These are phyloP conservation scores for Calameuta pallipes DNA, from an alignment of 2,888 invertebrate genomes.

Conservation along the genomic window DNA sequence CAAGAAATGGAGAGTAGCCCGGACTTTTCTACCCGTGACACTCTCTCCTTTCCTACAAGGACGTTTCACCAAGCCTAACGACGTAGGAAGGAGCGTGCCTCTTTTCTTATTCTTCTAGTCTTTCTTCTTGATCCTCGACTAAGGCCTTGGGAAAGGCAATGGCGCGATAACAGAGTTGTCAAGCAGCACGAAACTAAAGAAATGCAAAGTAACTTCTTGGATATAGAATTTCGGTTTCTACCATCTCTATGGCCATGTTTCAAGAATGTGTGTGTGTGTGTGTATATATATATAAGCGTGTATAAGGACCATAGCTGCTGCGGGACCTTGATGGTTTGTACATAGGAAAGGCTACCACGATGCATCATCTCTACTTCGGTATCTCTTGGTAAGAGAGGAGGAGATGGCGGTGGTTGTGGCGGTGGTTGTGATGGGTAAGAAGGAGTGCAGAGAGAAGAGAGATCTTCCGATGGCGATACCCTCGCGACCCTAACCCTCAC, in stretches of 20 bases:
- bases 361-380: slow-evolving; percentile 48
- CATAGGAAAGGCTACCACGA: slow-evolving; percentile 30
- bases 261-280: background rate
- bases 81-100: background rate
- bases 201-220: slow-evolving; percentile 4
- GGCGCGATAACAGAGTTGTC: slow-evolving; percentile 6
- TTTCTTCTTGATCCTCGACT: slow-evolving; percentile 19
- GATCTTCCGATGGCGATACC: slow-evolving; percentile 57
- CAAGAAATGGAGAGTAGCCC: slow-evolving; percentile 42
- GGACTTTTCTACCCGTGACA: slow-evolving; percentile 16
- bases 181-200: slow-evolving; percentile 3
- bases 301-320: background rate
- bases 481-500: slow-evolving; percentile 56
- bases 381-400: slow-evolving; percentile 21
- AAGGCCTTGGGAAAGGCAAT: background rate
- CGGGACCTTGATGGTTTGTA: background rate
- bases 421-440: slow-evolving; percentile 13
- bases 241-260: background rate
- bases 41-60: background rate
- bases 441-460: slow-evolving; percentile 36
- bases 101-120: slow-evolving; percentile 23
- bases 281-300: background rate
- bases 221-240: slow-evolving; percentile 7
- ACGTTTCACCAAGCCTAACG: background rate
- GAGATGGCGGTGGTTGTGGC: slow-evolving; percentile 10